A percentile compares a stretch with the other conserved stretches of the same genome.
These are phyloP conservation scores for Phenacoccus solenopsis DNA, from an alignment of 1,140 invertebrate species.

Conservation along the genomic window DNA sequence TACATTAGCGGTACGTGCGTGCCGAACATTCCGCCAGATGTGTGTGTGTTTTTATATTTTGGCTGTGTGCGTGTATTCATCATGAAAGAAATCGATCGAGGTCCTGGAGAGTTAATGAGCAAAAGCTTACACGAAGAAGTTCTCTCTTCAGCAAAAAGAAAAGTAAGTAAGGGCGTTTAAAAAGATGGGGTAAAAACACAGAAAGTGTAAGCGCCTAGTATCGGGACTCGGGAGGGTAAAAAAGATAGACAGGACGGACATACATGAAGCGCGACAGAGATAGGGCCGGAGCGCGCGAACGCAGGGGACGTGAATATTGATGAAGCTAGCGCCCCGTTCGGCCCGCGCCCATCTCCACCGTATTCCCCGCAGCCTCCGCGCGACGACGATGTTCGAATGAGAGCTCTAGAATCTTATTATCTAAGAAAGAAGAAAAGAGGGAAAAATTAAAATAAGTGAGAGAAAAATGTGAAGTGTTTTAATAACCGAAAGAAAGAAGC, in stretches of 20 bases:
- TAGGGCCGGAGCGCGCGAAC: conserved; percentile 3
- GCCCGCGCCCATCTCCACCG: neutral
- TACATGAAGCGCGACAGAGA: conserved; percentile 21
- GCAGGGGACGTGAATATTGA: conserved; percentile 25
- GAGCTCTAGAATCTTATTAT: conserved; percentile 25
- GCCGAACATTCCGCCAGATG: neutral
- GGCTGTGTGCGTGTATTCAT: conserved; percentile 10
- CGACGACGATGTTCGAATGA: conserved; percentile 18
- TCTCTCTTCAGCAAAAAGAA: conserved; percentile 20
- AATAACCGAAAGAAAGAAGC: conserved; percentile 24
- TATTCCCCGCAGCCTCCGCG: neutral
- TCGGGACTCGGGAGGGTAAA: neutral
- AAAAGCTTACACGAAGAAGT: conserved; percentile 23
- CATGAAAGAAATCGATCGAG: conserved; percentile 23
- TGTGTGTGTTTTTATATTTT: conserved; percentile 12
- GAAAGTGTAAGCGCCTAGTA: conserved; percentile 19
- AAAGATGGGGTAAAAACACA: conserved; percentile 26
- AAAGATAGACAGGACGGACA: conserved; percentile 24
- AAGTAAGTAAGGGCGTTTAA: conserved; percentile 22
- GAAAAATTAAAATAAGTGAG: conserved; percentile 23
- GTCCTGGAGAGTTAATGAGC: conserved; percentile 24
- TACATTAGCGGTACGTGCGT: conserved; percentile 9
- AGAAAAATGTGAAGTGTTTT: conserved; percentile 27
- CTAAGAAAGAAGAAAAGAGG: conserved; percentile 19
- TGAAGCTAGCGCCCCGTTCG: conserved; percentile 21